A percentile compares a stretch with the other conserved stretches of the same genome.
phyloP scores from a whole-genome alignment of 2,797 vertebrate species.

The Syngnathus acus region DNA sequence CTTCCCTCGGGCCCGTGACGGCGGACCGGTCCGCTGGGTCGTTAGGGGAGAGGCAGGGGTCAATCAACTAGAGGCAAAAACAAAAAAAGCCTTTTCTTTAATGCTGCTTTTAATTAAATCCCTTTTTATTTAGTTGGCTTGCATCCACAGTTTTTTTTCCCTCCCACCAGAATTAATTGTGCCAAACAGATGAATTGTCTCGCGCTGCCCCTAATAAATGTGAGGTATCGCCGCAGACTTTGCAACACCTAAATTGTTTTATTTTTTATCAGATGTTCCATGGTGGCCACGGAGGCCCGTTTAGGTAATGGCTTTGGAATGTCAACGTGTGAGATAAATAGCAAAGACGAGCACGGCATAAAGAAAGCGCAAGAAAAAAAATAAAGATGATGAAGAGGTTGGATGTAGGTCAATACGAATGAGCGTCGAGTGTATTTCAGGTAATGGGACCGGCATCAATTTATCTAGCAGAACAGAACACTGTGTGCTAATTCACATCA shows the following conservation, averaged over 20 bases:
- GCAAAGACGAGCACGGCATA: background rate
- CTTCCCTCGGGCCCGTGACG: constrained; percentile 35
- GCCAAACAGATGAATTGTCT: background rate
- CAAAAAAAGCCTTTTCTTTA: background rate
- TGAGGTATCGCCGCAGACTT: background rate
- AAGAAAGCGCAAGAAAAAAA: background rate
- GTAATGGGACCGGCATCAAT: background rate
- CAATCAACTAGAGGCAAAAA: background rate
- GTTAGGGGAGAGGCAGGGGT: constrained; percentile 61
- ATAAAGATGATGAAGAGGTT: background rate
- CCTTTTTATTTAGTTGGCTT: background rate
- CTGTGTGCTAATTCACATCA: too few relatives aligned
- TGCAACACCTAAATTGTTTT: background rate
- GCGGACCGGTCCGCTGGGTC: constrained; percentile 44
- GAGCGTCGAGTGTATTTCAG: background rate
- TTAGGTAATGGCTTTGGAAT: constrained; percentile 3
- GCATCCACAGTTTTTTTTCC: background rate
- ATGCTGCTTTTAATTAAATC: background rate
- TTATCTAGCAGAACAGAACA: background rate
- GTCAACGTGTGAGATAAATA: background rate
- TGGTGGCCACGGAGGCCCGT: background rate
- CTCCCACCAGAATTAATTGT: background rate
- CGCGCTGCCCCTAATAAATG: background rate
- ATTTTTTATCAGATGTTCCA: background rate
- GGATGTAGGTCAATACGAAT: background rate